These are phyloP conservation scores for Engystomops pustulosus DNA, from an alignment of 2,113 vertebrate genomes.

Conservation along the genomic window DNA sequence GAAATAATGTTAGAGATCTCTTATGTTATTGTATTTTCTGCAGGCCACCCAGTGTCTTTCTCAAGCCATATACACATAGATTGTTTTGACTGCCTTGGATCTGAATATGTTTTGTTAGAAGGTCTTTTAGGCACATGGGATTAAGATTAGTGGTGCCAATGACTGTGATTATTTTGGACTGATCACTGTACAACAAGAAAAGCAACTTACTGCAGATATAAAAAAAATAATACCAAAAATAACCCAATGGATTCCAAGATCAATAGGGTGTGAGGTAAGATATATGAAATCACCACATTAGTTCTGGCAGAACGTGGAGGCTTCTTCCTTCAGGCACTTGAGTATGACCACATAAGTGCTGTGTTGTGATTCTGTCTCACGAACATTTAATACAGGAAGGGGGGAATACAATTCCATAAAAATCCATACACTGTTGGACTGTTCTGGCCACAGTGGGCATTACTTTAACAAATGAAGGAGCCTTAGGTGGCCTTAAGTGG, in stretches of 20 bases:
- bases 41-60: neutral
- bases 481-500: no score
- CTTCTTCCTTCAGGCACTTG: neutral
- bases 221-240: neutral
- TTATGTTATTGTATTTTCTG: neutral
- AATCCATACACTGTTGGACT: neutral
- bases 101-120: neutral
- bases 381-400: neutral
- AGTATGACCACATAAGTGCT: neutral
- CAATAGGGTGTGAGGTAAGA: conserved; percentile 3
- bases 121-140: neutral
- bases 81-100: neutral
- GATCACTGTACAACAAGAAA: neutral
- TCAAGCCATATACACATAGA: neutral
- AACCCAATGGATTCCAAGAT: conserved; percentile 4
- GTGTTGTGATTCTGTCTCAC: neutral
- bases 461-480: no score
- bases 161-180: neutral
- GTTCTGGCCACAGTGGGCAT: neutral
- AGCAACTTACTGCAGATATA: neutral
- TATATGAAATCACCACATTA: neutral
- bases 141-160: neutral
- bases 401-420: neutral
- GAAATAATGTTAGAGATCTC: neutral
- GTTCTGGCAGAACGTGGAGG: neutral